Evolutionary conservation across 1,140 invertebrate genomes (phyloP), one percentile per base, ranked within the genome.

Genomic region (Contarinia nasturtii): DNA sequence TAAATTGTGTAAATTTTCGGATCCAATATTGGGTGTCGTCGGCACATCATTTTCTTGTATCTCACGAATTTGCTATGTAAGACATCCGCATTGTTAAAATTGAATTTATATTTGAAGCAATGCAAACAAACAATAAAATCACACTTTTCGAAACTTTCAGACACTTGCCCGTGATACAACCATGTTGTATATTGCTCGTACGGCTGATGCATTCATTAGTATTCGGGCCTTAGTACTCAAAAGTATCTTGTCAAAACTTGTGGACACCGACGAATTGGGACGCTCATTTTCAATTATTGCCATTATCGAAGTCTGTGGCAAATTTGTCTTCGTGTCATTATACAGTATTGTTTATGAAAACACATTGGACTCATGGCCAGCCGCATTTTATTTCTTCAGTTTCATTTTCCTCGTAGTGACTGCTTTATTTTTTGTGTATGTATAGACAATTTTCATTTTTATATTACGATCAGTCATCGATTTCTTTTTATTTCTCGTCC

Each of bases 271-370:
- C 15, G 61, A 64, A 44, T 49, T 64, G 14, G 61, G 61, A 27
- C 60, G 61, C 55, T 60, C 63, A 56, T 64, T 61, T 49, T 58
- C 61, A 1, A 55, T 64, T 8, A 59, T 64, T 27, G 61, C 61
- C 4, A 61, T 64, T 7, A 57, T 57, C 22, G 61, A 64, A 41
- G 57, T 58, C 3, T 55, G 62, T 38, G 57, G 51, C 7, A 53
- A 56, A 17, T 60, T 64, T 17, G 58, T 64, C 7, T 63, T 64
- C 46, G 56, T 59, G 18, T 54, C 58, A 17, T 53, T 64, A 12
- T 64, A 53, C 19, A 59, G 57, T 51, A 48, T 47, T 11, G 55
- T 64, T 4, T 64, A 64, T 44, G 47, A 54, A 10, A 52, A 40
- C 27, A 60, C 59, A 0, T 53, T 62, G 0, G 57, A 62, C 2